Evolutionary conservation across 2,888 invertebrate species (phyloP).

Genomic region (Dryobotodes eremita): DNA sequence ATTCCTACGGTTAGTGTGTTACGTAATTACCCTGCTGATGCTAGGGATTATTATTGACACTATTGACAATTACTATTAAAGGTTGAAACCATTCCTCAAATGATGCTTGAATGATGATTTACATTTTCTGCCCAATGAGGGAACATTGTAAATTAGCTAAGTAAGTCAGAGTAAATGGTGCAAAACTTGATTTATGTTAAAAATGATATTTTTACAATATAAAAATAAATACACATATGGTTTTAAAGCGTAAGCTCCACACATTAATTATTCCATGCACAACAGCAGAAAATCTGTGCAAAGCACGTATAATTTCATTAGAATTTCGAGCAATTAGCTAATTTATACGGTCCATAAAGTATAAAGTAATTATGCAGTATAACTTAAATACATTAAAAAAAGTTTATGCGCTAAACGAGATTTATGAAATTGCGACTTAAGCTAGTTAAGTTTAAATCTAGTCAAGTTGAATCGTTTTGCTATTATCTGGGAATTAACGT

Average conservation of each 20-base stretch:
- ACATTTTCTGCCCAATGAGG: too few relatives aligned
- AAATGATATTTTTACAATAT: not conserved
- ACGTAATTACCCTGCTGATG: too few relatives aligned
- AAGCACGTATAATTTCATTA: constrained; percentile 39
- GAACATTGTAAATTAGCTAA: too few relatives aligned
- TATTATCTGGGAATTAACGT: constrained; percentile 9
- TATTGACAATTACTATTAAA: too few relatives aligned
- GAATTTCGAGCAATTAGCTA: constrained; percentile 36
- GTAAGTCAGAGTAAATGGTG: not conserved
- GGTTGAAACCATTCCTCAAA: too few relatives aligned
- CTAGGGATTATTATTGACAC: too few relatives aligned
- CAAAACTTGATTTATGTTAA: not conserved
- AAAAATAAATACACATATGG: not conserved
- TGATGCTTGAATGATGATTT: too few relatives aligned
- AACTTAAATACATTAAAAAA: constrained; percentile 34
- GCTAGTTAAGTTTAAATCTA: constrained; percentile 10
- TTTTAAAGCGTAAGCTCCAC: not conserved
- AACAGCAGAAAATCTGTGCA: constrained; percentile 33
- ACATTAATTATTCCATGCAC: constrained; percentile 16
- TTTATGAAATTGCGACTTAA: constrained; percentile 45
- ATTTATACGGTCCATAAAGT: constrained; percentile 33
- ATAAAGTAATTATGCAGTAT: constrained; percentile 40
- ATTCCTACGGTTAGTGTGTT: too few relatives aligned
- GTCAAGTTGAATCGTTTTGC: not conserved
- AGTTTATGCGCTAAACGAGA: constrained; percentile 30